A percentile compares a stretch with the other conserved stretches of the same genome.
These are phyloP conservation scores for Andinoacara biseriatus DNA, from an alignment of 2,113 vertebrate genomes.

Conservation along the genomic window DNA sequence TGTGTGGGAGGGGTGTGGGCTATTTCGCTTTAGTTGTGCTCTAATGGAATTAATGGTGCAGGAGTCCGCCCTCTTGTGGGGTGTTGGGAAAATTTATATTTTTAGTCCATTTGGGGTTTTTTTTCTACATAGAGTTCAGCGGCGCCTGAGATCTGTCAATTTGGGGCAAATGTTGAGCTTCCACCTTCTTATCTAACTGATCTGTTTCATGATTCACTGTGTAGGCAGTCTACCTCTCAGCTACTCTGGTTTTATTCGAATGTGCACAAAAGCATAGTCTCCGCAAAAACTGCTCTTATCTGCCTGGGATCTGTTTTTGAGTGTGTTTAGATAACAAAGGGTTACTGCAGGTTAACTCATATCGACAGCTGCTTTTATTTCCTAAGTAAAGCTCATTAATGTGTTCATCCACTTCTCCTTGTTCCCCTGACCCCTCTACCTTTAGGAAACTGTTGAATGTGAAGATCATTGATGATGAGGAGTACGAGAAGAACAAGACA, in stretches of 20 bases:
- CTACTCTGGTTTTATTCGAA: constrained; percentile 25
- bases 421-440: background rate
- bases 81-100: constrained; percentile 1
- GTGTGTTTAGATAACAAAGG: constrained; percentile 4
- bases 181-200: constrained; percentile 48
- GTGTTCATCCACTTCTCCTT: background rate
- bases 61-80: constrained; percentile 69
- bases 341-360: background rate
- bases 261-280: background rate
- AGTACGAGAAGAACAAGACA: constrained; percentile 89
- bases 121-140: background rate
- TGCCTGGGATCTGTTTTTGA: constrained; percentile 28
- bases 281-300: constrained; percentile 9
- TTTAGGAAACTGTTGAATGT: constrained; percentile 85
- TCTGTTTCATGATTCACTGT: constrained; percentile 54
- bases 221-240: constrained; percentile 45
- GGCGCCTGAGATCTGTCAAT: background rate
- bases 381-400: background rate
- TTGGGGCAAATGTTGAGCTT: constrained; percentile 22
- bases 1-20: constrained; percentile 55
- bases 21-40: constrained; percentile 19
- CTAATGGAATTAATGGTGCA: constrained; percentile 47
- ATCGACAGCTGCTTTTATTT: background rate
- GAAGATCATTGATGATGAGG: constrained; percentile 87
- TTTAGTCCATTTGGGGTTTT: background rate